Base-by-base conservation (phyloP, 2,113 vertebrate genomes). In the Oenanthe melanoleuca region DNA sequence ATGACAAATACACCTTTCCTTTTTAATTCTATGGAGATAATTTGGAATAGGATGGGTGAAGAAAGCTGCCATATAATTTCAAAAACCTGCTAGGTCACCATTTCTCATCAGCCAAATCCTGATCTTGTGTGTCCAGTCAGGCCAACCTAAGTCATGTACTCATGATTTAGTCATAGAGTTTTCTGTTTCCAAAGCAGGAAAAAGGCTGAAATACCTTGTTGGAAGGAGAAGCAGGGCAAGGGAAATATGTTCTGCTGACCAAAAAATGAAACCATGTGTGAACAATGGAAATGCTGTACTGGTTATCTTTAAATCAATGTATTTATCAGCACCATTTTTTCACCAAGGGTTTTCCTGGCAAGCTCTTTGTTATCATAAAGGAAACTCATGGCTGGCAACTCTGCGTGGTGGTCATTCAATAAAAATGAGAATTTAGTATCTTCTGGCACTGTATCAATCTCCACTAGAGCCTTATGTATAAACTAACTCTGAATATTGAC, bases 351-450 rank as follows among this genome's bases (percentile, higher is more conserved):
- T 96, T 85, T 92, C 45, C 86, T 89, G 83, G 81, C 90, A 83
- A 85, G 66, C 52, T 94, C 69, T 93, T 91, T 92, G 63, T 77
- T 91, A 71, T 52, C 61, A 40, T 80, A 81, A 73, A 92, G 45
- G 33, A 95, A 95, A 77, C 22, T 71, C 80, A 73, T 0, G 5
- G 63, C 70, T 96, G 93, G 91, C 90, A 93, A 64, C 18, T 81
- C 65, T 91, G 8, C 8, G 25, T 31, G 53, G 70, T 6, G 65
- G 91, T 95, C 86, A 90, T 92, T 92, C 86, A 71, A 44, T 88
- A 89, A 63, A 92, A 91, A 96, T 91, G 64, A 93, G 78, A 74
- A 66, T 94, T 96, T 93, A 89, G 67, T 91, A 33, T 87, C 82
- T 92, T 65, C 86, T 95, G 93, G 93, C 92, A 52, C 61, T 10